Percentiles rank a stretch among this genome's conserved stretches.
phyloP scores from a whole-genome alignment of 2,113 vertebrate species.

The Lophotis ruficrista region DNA sequence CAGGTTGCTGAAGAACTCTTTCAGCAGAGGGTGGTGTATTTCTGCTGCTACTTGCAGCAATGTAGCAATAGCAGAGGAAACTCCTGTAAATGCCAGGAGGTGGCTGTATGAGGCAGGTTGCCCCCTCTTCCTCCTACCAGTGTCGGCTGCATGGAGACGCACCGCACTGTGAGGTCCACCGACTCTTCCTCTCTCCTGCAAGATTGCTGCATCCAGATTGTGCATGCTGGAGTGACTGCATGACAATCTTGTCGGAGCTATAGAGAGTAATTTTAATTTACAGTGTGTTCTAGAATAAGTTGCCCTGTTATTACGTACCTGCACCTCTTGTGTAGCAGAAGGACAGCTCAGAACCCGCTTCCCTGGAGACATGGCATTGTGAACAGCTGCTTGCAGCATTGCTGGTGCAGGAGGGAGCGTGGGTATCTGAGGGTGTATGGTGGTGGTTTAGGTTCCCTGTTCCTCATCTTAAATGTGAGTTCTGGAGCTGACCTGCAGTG shows the following conservation, averaged over 20 bases:
- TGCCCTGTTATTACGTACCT: neutral
- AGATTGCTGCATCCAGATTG: neutral
- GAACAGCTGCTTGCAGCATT: neutral
- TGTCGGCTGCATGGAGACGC: neutral
- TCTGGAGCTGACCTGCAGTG: neutral
- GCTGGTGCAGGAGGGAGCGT: neutral
- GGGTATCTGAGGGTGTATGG: neutral
- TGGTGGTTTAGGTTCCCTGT: neutral
- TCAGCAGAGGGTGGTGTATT: neutral
- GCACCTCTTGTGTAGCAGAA: neutral
- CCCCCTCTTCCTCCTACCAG: neutral
- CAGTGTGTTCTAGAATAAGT: neutral
- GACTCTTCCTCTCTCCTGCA: neutral
- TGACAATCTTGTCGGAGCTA: neutral
- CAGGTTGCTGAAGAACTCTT: neutral
- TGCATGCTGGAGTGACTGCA: neutral
- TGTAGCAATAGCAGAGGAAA: neutral
- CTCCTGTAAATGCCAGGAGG: neutral
- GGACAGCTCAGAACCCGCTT: neutral
- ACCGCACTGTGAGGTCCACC: neutral
- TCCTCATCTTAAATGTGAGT: neutral
- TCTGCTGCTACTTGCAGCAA: neutral
- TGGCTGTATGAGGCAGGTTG: neutral
- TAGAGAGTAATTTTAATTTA: slow-evolving; percentile 41
- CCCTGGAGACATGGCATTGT: neutral